Evolutionary conservation across 2,113 vertebrate species (phyloP).

Genomic region (Potamarius usumacintae): DNA sequence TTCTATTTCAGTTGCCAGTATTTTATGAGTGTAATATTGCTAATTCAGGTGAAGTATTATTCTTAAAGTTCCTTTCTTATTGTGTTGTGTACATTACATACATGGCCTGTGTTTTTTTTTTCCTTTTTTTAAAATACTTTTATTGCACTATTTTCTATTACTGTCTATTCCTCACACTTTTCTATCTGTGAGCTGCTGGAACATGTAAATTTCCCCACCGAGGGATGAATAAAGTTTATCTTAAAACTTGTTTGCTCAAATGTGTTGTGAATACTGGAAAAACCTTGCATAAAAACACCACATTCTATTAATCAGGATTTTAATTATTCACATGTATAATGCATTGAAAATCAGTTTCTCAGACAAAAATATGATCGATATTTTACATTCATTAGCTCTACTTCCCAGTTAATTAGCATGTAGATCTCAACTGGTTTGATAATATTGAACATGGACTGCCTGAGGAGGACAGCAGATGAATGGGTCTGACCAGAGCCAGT

Average conservation of each 20-base stretch:
- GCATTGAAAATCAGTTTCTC: conserved; percentile 48
- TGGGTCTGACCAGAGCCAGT: background rate
- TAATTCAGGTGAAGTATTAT: too few species aligned
- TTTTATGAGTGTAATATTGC: too few species aligned
- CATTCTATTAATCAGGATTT: conserved; percentile 50
- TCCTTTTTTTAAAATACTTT: too few species aligned
- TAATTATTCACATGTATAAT: conserved; percentile 58
- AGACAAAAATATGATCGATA: conserved; percentile 47
- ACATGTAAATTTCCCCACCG: too few species aligned
- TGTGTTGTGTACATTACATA: too few species aligned
- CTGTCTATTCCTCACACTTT: too few species aligned
- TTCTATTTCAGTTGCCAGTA: too few species aligned
- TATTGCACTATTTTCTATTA: too few species aligned
- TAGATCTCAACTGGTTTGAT: conserved; percentile 26
- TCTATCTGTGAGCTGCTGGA: too few species aligned
- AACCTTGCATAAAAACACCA: background rate
- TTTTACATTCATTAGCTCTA: conserved; percentile 64
- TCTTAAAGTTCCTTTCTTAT: too few species aligned
- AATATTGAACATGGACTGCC: conserved; percentile 33
- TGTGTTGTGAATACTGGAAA: background rate
- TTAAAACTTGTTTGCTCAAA: background rate
- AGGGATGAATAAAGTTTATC: too few species aligned
- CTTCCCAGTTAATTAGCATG: conserved; percentile 56
- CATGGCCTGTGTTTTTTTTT: too few species aligned
- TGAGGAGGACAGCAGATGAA: conserved; percentile 15